Percentiles rank a stretch among this genome's conserved stretches.
phyloP scores from a whole-genome alignment of 2,113 vertebrate genomes.

The Rhinichthys klamathensis region DNA sequence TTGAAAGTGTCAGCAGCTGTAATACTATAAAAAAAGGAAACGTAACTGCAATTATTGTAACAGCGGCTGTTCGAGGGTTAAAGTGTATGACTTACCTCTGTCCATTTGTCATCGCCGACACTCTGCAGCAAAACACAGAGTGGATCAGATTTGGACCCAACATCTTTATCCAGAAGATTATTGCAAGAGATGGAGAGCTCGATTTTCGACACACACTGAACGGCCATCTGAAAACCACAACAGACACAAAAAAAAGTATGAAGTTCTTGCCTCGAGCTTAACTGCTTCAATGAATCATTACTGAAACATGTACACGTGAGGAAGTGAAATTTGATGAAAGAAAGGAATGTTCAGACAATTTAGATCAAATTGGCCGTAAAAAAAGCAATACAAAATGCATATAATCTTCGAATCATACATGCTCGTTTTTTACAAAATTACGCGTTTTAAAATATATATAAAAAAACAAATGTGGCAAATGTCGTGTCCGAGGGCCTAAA shows the following conservation, averaged over 20 bases:
- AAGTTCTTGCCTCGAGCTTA: not conserved
- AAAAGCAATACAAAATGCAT: not conserved
- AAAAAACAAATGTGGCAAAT: no score
- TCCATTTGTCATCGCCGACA: slow-evolving; percentile 80
- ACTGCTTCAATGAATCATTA: not conserved
- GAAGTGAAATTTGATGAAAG: not conserved
- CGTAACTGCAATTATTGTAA: not conserved
- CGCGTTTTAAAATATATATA: not conserved
- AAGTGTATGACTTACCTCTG: slow-evolving; percentile 77
- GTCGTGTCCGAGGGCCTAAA: not conserved
- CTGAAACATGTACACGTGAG: not conserved
- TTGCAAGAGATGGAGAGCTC: slow-evolving; percentile 86
- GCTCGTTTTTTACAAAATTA: not conserved
- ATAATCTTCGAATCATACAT: not conserved
- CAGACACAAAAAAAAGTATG: not conserved
- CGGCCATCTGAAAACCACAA: slow-evolving; percentile 82
- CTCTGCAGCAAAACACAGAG: slow-evolving; percentile 88
- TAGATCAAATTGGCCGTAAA: no score
- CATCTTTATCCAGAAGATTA: slow-evolving; percentile 87
- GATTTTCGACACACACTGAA: slow-evolving; percentile 82
- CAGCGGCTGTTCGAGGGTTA: not conserved
- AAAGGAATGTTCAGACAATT: not conserved
- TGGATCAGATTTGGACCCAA: slow-evolving; percentile 89
- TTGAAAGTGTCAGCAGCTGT: not conserved
- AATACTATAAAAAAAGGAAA: not conserved